Conservation (phyloP, 2,888 invertebrate genomes). For the Melipona bicolor region DNA sequence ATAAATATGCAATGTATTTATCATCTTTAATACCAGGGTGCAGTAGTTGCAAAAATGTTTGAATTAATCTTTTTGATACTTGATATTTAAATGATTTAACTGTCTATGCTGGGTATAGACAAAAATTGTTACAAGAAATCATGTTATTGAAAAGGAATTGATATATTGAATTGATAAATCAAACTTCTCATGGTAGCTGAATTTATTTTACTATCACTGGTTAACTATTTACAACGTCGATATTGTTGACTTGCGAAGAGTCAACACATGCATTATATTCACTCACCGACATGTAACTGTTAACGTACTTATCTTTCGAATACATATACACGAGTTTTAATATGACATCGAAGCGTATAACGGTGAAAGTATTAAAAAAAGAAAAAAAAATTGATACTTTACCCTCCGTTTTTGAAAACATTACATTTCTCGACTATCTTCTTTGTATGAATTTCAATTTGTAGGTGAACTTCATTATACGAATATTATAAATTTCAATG, state of each 20-base stretch:
- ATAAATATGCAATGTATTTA: slow-evolving; percentile 15
- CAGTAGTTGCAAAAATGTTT: slow-evolving; percentile 20
- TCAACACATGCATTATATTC: background rate
- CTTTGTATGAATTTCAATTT: slow-evolving; percentile 12
- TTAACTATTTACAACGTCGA: slow-evolving; percentile 23
- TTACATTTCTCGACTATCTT: background rate
- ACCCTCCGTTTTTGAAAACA: background rate
- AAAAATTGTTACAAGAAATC: background rate
- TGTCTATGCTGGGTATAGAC: background rate
- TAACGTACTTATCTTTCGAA: slow-evolving; percentile 27
- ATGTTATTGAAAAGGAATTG: slow-evolving; percentile 20
- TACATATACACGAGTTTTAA: slow-evolving; percentile 19
- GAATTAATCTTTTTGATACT: slow-evolving; percentile 9
- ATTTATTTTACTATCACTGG: slow-evolving; percentile 33
- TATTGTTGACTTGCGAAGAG: background rate
- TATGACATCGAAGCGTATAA: slow-evolving; percentile 25
- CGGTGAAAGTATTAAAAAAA: slow-evolving; percentile 10
- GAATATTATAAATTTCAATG: slow-evolving; percentile 1
- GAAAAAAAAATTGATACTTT: background rate
- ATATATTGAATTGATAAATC: background rate
- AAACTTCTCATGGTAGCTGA: slow-evolving; percentile 15
- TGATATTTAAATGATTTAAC: background rate
- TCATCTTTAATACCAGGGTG: slow-evolving; percentile 5
- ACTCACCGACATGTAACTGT: slow-evolving; percentile 13
- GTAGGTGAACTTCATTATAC: background rate